Base-by-base conservation (phyloP, 2,113 vertebrate species). In the Anseranas semipalmata region DNA sequence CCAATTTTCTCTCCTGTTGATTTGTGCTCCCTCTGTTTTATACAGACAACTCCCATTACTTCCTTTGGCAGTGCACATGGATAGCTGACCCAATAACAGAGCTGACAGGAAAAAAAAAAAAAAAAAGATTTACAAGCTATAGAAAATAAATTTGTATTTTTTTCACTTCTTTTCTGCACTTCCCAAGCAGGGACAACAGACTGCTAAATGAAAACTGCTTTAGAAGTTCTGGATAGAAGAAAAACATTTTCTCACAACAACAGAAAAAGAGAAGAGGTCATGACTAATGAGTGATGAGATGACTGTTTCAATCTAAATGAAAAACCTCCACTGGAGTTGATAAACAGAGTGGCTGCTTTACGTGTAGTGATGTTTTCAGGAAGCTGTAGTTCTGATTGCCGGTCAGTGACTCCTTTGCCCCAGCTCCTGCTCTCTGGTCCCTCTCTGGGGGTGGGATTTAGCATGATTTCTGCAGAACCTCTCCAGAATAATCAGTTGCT, bases 11-110 rank as follows among this genome's bases (percentile, higher is more conserved):
- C 75, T 87, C 17, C 28, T 50, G n/a, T 73, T 93, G 95, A 94
- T 93, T 93, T 95, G 82, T 91, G 55, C 59, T 93, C 41, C 55
- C 52, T 77, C 93, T 83, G 74, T 85, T 94, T 87, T 93, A 43
- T 76, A 10, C 15, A 32, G 92, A 90, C 87, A 96, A 62, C 62
- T 94, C 84, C 78, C 82, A 77, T 96, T 85, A 85, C 85, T 95
- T 94, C 82, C 74, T 93, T 70, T 93, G 90, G 78, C 89, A 91
- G n/a, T 33, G 37, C 66, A 67, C 55, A 13, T 1, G 2, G 59
- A 63, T 67, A 78, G 81, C 74, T 95, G 91, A 89, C 71, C 96
- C 87, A 58, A 50, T 85, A 85, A 70, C 2, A 4, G 67, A 87
- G 48, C 71, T 95, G 85, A 94, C 28, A 0, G 0, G 70, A 73